These are phyloP conservation scores for Agonopterix arenella DNA, from an alignment of 2,888 invertebrate genomes.

Conservation along the genomic window DNA sequence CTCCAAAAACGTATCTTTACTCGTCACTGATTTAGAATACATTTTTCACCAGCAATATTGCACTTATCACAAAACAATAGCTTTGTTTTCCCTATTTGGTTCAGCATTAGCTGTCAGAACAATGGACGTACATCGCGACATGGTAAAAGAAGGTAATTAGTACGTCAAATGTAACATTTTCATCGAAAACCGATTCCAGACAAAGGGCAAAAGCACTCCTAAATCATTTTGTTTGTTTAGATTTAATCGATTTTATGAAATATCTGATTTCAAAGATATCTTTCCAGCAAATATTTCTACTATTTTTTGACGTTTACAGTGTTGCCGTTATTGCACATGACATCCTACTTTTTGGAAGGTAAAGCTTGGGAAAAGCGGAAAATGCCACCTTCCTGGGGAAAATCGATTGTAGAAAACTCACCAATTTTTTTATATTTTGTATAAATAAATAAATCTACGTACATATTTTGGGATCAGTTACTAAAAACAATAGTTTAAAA, in stretches of 20 bases:
- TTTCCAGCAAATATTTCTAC: background rate
- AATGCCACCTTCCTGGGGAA: too few species aligned
- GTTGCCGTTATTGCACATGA: too few species aligned
- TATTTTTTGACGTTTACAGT: conserved; percentile 1
- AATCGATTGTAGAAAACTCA: too few species aligned
- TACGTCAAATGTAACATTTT: background rate
- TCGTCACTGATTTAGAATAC: conserved; percentile 68
- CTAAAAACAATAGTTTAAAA: too few species aligned
- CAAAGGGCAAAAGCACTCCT: background rate
- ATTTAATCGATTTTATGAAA: background rate
- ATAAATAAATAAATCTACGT: too few species aligned
- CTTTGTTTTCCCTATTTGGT: conserved; percentile 37
- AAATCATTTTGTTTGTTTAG: background rate
- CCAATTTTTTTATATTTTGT: too few species aligned
- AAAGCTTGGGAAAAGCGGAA: too few species aligned
- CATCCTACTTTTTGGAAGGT: too few species aligned
- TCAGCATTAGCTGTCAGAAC: conserved; percentile 35
- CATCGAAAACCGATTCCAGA: background rate
- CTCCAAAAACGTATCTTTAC: conserved; percentile 89
- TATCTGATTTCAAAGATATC: background rate
- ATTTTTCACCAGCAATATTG: conserved; percentile 32
- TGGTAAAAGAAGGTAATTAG: conserved; percentile 2
- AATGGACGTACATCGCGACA: conserved; percentile 19
- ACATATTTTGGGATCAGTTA: too few species aligned
- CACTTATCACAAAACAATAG: conserved; percentile 27